Evolutionary conservation across 2,888 invertebrate species (phyloP).

Genomic region (Phaonia tiefii): DNA sequence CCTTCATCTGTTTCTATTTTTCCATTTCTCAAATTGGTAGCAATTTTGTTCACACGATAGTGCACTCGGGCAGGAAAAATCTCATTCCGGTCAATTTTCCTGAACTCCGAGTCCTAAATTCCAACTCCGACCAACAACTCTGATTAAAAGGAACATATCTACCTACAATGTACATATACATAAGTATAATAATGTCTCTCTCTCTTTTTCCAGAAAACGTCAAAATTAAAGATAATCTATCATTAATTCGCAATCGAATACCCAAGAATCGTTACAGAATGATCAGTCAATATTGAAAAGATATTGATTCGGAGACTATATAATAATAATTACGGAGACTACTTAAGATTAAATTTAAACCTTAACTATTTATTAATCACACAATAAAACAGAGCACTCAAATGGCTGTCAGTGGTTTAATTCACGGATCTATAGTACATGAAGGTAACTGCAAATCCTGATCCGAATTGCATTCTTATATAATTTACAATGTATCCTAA

Average conservation of each 20-base stretch:
- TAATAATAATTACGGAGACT: slow-evolving; percentile 12
- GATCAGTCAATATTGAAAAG: slow-evolving; percentile 72
- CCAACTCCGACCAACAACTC: too few species aligned
- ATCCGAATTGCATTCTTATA: not conserved
- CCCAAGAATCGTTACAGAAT: slow-evolving; percentile 54
- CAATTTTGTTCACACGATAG: too few species aligned
- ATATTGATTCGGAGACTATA: slow-evolving; percentile 50
- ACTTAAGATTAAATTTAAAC: slow-evolving; percentile 38
- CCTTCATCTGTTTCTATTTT: too few species aligned
- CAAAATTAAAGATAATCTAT: slow-evolving; percentile 58
- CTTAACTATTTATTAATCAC: slow-evolving; percentile 24
- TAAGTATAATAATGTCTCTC: too few species aligned
- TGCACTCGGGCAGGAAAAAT: too few species aligned
- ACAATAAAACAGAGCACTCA: slow-evolving; percentile 56
- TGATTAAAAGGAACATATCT: too few species aligned
- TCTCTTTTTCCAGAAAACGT: slow-evolving; percentile 73
- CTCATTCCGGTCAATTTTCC: too few species aligned
- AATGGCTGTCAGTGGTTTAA: slow-evolving; percentile 74
- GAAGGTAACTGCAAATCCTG: slow-evolving; percentile 70
- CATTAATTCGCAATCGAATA: slow-evolving; percentile 34
- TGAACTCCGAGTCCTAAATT: too few species aligned
- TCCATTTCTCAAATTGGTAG: too few species aligned
- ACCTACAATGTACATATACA: too few species aligned
- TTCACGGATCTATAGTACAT: slow-evolving; percentile 72
- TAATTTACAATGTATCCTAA: not conserved